Base-by-base conservation (phyloP, 2,113 vertebrate genomes). In the Heterocephalus glaber region DNA sequence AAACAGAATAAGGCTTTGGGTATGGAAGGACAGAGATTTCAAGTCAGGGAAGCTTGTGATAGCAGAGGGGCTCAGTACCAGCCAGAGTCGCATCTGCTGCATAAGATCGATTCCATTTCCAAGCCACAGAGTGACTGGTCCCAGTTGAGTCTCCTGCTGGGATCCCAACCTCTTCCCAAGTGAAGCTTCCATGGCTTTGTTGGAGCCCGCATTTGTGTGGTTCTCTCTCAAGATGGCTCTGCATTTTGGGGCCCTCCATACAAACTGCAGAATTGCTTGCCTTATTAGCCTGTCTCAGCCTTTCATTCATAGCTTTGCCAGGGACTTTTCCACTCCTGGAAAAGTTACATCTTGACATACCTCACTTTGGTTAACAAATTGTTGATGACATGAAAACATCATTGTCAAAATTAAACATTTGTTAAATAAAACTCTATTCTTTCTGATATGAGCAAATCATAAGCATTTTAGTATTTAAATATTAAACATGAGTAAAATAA, bases 81-180 rank as follows among this genome's bases (percentile, higher is more conserved):
- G 66, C 58, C 89, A 85, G 44, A 30, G 65, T 22, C 65, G 66
- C 38, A 58, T 86, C 49, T 92, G 41, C 94, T 92, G 74, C 56
- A 30, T 33, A 17, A 83, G 52, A 94, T 97, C 82, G 92, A 96
- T 35, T 77, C 17, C 70, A 86, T 93, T 95, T 94, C 63, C 89
- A 94, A 94, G 77, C 85, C 85, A 80, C 49, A 79, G 61, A 65
- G 90, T 72, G 87, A 41, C 1, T 28, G n/a, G 44, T 65, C 5
- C 65, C 38, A 89, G 9, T 0, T 47, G 35, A 68, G 1, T 88
- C 60, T 94, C 94, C 86, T 72, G 1, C 68, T 30, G 20, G 47
- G 66, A 90, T 92, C 30, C 80, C 56, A 61, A 44, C 12, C 26
- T 90, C 13, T 89, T 94, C 65, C 86, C 86, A 82, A 95, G 26